phyloP scores from a whole-genome alignment of 2,113 vertebrate genomes.

The Recurvirostra avosetta region DNA sequence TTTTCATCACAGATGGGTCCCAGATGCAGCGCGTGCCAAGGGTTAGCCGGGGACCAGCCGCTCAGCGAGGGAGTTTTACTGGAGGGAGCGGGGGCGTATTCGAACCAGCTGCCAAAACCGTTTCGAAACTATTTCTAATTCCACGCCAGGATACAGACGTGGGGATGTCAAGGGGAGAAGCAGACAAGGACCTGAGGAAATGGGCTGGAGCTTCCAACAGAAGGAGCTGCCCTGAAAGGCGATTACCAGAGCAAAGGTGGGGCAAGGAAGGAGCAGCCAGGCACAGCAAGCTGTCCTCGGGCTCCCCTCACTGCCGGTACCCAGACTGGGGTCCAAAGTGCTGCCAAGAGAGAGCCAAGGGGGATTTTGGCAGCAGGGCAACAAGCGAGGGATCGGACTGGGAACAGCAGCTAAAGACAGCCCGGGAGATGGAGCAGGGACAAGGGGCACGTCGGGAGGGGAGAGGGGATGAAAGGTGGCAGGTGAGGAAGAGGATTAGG shows the following conservation, averaged over 20 bases:
- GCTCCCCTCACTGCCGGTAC: neutral
- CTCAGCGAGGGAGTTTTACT: rapidly evolving
- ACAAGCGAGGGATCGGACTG: neutral
- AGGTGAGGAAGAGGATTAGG: neutral
- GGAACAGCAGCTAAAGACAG: neutral
- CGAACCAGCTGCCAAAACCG: neutral
- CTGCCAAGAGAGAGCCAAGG: neutral
- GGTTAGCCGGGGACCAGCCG: neutral
- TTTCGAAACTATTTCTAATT: neutral
- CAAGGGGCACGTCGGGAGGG: neutral
- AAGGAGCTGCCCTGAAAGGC: neutral
- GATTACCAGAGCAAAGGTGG: neutral
- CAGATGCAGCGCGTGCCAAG: neutral
- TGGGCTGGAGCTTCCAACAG: neutral
- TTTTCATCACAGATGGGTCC: neutral
- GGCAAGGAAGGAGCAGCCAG: neutral
- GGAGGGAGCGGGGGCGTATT: neutral
- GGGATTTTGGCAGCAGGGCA: neutral
- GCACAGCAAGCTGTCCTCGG: neutral
- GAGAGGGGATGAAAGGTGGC: neutral
- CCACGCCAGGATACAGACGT: rapidly evolving
- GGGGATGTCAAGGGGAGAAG: neutral
- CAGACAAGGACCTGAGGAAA: neutral
- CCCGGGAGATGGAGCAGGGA: neutral
- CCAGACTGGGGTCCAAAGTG: neutral